These are phyloP conservation scores for Archegozetes longisetosus DNA, from an alignment of 1,140 invertebrate species.

Conservation along the genomic window DNA sequence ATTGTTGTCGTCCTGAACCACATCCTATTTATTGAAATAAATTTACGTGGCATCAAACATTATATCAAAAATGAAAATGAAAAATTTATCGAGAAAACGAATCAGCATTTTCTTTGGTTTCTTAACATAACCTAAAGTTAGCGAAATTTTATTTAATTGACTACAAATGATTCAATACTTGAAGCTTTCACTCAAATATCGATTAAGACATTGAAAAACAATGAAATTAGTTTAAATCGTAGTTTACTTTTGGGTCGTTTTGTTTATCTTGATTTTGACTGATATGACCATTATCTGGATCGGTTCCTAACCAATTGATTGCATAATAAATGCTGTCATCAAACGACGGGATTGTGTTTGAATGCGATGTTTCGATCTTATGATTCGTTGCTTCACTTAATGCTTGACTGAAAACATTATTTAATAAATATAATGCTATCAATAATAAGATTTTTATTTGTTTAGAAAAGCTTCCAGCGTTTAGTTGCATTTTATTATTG, in stretches of 20 bases:
- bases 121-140: too few species aligned
- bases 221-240: background rate
- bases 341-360: constrained; percentile 4
- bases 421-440: background rate
- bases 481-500: too few species aligned
- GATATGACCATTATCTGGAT: background rate
- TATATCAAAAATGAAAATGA: too few species aligned
- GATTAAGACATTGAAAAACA: background rate
- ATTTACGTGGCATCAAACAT: too few species aligned
- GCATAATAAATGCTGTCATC: constrained; percentile 7
- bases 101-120: too few species aligned
- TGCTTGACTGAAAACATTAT: background rate
- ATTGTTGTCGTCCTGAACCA: constrained; percentile 22
- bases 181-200: background rate
- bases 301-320: constrained; percentile 7
- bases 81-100: too few species aligned
- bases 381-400: background rate
- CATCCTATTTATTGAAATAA: too few species aligned
- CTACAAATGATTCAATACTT: too few species aligned
- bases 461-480: background rate
- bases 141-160: too few species aligned
- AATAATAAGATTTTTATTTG: background rate
- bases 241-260: background rate
- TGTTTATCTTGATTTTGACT: background rate
- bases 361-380: background rate